phyloP scores from a whole-genome alignment of 2,113 vertebrate genomes.

The Telmatochromis sp. region DNA sequence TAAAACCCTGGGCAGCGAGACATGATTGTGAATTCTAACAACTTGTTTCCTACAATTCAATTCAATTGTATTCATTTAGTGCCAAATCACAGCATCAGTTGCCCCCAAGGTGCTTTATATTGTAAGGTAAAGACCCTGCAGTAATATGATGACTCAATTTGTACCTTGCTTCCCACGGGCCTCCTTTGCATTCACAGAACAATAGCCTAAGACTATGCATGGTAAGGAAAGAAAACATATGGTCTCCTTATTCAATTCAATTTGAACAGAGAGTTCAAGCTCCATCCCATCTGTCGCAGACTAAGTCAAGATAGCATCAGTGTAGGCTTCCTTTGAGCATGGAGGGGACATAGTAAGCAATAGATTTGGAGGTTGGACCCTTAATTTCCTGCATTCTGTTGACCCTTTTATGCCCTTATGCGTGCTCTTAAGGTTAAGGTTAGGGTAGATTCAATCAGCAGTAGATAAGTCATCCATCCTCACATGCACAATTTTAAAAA shows the following conservation, averaged over 20 bases:
- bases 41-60: not conserved
- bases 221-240: not conserved
- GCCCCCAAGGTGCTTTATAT: not conserved
- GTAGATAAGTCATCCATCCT: not conserved
- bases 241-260: not conserved
- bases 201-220: not conserved
- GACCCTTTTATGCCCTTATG: not conserved
- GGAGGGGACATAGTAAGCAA: not conserved
- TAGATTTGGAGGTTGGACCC: not conserved
- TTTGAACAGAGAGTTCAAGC: not conserved
- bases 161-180: not conserved
- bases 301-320: not conserved
- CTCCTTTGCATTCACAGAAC: constrained; percentile 23
- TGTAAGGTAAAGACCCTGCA: not conserved
- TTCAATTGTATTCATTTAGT: not conserved
- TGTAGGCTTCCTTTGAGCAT: not conserved
- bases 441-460: fast-evolving
- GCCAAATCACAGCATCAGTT: not conserved
- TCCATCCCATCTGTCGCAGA: not conserved
- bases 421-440: not conserved
- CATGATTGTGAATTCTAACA: not conserved
- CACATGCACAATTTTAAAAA: not conserved
- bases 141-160: not conserved
- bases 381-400: not conserved
- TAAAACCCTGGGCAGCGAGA: not conserved